Conservation (phyloP, 2,113 vertebrate species). For the Pteropus alecto region DNA sequence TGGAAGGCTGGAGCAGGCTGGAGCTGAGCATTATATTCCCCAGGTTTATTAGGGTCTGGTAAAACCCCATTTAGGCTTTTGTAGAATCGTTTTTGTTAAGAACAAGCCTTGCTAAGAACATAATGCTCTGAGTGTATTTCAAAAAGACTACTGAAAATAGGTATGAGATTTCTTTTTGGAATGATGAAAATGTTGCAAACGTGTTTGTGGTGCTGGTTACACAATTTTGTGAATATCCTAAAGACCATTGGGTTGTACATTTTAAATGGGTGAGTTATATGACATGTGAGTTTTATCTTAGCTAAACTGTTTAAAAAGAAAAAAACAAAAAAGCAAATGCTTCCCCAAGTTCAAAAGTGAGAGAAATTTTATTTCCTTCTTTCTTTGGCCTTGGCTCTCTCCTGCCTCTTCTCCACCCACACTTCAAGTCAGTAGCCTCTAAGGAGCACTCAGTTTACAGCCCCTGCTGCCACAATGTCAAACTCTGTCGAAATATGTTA, state of each 20-base stretch:
- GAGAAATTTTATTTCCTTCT: conserved; percentile 18
- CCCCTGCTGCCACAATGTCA: conserved; percentile 36
- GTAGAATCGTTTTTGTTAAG: not conserved
- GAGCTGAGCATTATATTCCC: not conserved
- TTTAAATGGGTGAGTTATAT: conserved; percentile 6
- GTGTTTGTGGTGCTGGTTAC: not conserved
- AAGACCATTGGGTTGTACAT: not conserved
- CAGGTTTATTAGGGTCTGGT: not conserved
- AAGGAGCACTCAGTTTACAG: conserved; percentile 72
- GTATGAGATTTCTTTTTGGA: not conserved
- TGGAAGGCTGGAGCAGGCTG: not conserved
- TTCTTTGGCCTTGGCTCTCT: conserved; percentile 25
- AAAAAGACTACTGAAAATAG: not conserved
- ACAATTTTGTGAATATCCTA: not conserved
- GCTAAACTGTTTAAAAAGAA: not conserved
- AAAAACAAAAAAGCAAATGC: not conserved
- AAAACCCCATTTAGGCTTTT: not conserved
- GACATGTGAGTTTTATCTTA: conserved; percentile 6
- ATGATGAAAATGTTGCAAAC: not conserved
- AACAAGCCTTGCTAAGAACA: not conserved
- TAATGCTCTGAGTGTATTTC: not conserved
- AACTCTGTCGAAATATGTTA: conserved; percentile 62
- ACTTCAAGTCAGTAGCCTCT: conserved; percentile 51
- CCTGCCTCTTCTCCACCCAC: conserved; percentile 50
- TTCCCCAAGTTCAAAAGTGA: not conserved